Evolutionary conservation across 2,797 vertebrate species (phyloP), one percentile per base, ranked within the genome.

Genomic region (Pelobates cultripes): DNA sequence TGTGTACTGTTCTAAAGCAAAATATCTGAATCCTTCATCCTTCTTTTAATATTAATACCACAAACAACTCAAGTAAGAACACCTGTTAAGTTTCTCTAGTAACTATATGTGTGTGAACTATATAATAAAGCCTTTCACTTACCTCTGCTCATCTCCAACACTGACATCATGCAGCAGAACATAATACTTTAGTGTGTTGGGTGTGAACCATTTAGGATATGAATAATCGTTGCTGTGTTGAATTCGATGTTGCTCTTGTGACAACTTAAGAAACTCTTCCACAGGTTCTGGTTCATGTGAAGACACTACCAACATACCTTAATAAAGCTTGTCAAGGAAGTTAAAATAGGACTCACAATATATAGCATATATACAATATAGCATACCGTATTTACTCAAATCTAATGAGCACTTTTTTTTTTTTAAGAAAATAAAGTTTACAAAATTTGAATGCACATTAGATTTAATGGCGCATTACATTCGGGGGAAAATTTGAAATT

Each of bases 181-280:
- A 0, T 99, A 99, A 89, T 99, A 99, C 88, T 99, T 99, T 44
- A 99, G 95, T 0, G 98, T 99, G 91, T 99, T 99, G 85, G 98
- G 98, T 88, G 97, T 99, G 88, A 99, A 99, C 98, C 98, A 99
- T 79, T 98, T 98, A 43, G 98, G 98, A 87, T 94, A 93, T 0
- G 92, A 93, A 91, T 95, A 97, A 73, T 99, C 98, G 86, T 90
- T 98, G 70, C 95, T 98, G 89, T 99, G 98, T 87, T 99, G 98
- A 89, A 99, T 94, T 86, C 95, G 92, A 93, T 99, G 97, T 79
- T 99, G 98, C 75, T 99, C 98, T 90, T 99, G 97, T 12, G 98
- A 99, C 72, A 99, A 93, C 88, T 97, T 98, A 83, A 96, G 93
- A 84, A 99, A 99, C 87, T 99, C 96, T 80, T 99, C 98, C 90